A percentile compares a stretch with the other conserved stretches of the same genome.
Conservation (phyloP, 1,140 invertebrate genomes). For the Linepithema humile region DNA sequence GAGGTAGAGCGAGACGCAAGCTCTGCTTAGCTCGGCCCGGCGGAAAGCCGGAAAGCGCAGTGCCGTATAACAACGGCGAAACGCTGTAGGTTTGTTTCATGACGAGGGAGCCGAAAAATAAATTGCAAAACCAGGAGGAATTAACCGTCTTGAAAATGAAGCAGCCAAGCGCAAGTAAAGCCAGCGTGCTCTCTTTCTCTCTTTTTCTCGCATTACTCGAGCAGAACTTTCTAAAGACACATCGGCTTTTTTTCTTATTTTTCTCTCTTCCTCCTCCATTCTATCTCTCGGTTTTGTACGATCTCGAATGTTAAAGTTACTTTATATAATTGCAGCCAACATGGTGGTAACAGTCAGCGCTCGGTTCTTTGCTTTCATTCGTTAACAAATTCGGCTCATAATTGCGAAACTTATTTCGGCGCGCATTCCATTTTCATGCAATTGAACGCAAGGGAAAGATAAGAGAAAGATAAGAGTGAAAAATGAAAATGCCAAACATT, state of each 20-base stretch:
- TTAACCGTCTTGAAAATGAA: conserved; percentile 49
- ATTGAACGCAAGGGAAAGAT: neutral
- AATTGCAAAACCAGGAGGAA: conserved; percentile 41
- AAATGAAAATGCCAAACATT: neutral
- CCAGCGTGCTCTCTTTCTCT: neutral
- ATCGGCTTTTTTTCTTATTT: neutral
- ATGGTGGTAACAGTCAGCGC: neutral
- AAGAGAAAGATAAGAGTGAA: neutral
- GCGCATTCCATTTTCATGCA: neutral
- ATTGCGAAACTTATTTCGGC: neutral
- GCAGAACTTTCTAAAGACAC: conserved; percentile 1
- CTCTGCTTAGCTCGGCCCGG: neutral
- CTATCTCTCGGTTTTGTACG: neutral
- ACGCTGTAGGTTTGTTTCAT: neutral
- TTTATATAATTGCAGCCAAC: neutral
- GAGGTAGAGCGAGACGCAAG: conserved; percentile 23
- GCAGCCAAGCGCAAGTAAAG: conserved; percentile 7
- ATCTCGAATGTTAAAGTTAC: conserved; percentile 5
- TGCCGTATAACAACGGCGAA: neutral
- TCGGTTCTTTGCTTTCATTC: neutral
- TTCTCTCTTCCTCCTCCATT: neutral
- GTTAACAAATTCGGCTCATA: neutral
- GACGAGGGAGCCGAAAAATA: conserved; percentile 18
- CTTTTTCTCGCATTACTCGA: neutral
- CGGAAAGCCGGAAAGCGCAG: conserved; percentile 4